phyloP scores from a whole-genome alignment of 37 sponge, comb jelly and placozoan species.

The Dysidea cf. avara region DNA sequence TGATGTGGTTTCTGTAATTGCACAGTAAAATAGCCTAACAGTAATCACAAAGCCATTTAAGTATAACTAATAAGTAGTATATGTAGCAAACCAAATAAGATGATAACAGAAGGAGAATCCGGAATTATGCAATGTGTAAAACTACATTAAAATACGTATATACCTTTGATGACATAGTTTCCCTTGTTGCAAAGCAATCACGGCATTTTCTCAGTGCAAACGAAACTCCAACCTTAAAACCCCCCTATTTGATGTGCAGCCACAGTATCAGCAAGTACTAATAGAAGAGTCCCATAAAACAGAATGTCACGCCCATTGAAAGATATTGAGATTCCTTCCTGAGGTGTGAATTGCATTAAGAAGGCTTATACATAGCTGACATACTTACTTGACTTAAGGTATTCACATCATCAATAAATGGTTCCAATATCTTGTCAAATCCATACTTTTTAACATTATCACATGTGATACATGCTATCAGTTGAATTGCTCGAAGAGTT shows the following conservation, averaged over 20 bases:
- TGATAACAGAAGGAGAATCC: too few relatives aligned
- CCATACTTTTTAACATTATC: constrained; percentile 22
- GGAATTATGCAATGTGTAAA: too few relatives aligned
- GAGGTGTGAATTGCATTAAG: neutral
- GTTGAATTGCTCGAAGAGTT: constrained; percentile 5
- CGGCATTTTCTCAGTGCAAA: constrained; percentile 6
- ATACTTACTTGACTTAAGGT: constrained; percentile 6
- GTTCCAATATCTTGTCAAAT: neutral
- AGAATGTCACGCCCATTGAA: neutral
- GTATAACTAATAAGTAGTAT: too few relatives aligned
- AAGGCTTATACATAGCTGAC: neutral
- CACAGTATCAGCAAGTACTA: neutral
- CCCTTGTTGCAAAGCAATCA: neutral
- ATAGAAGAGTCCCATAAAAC: neutral
- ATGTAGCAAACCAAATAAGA: too few relatives aligned
- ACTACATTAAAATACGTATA: too few relatives aligned
- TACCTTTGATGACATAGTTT: neutral
- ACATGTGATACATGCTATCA: constrained; percentile 28
- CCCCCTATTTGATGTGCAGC: constrained; percentile 14
- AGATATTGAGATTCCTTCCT: neutral
- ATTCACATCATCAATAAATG: constrained; percentile 42
- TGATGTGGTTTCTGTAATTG: too few relatives aligned
- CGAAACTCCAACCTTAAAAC: constrained; percentile 1
- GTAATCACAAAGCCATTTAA: too few relatives aligned
- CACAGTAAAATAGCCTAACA: too few relatives aligned